These are phyloP conservation scores for Cetonia aurata DNA, from an alignment of 2,888 invertebrate genomes.

Conservation along the genomic window DNA sequence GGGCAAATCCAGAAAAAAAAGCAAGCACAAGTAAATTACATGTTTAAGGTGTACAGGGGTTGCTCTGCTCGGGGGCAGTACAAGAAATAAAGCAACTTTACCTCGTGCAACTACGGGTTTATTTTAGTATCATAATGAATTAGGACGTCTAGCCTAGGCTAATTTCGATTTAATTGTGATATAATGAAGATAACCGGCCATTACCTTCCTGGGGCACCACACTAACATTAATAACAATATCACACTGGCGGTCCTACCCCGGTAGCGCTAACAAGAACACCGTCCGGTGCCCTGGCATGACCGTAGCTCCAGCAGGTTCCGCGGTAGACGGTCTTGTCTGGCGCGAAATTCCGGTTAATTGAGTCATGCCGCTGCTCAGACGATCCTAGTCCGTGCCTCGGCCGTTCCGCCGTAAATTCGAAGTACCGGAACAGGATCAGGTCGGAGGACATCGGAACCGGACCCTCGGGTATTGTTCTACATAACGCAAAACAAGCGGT, in stretches of 20 bases:
- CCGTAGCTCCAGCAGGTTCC: background rate
- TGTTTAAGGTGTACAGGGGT: no score
- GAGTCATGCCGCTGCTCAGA: slow-evolving; percentile 21
- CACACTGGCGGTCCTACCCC: background rate
- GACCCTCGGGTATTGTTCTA: slow-evolving; percentile 29
- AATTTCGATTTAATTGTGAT: slow-evolving; percentile 30
- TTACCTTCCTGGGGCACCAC: slow-evolving; percentile 14
- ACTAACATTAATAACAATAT: slow-evolving; percentile 26
- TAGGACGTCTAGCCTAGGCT: slow-evolving; percentile 20
- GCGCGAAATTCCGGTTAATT: slow-evolving; percentile 35
- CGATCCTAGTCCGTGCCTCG: background rate
- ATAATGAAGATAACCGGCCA: slow-evolving; percentile 25
- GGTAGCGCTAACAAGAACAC: background rate
- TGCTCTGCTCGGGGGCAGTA: no score
- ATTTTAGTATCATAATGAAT: slow-evolving; percentile 9
- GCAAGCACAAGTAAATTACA: no score
- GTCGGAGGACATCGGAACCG: background rate
- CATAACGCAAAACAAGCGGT: slow-evolving; percentile 26
- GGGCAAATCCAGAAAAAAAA: no score
- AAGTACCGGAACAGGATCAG: slow-evolving; percentile 2
- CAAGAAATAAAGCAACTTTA: no score
- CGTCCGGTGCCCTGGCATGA: background rate
- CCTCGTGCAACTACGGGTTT: no score
- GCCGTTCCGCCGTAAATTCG: slow-evolving; percentile 15
- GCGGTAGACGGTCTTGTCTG: slow-evolving; percentile 5